Conservation (phyloP, 2,888 invertebrate species). For the Microctonus aethiopoides region DNA sequence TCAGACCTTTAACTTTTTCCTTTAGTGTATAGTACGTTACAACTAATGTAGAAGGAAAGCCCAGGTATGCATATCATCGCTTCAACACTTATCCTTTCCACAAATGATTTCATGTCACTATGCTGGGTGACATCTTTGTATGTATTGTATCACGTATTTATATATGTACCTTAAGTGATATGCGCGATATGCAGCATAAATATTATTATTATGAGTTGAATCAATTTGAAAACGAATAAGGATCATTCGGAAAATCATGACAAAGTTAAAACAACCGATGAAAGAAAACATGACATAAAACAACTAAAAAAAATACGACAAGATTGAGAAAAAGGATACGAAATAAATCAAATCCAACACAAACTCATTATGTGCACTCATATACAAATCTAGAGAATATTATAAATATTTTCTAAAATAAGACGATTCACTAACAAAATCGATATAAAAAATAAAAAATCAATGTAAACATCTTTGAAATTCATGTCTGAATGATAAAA, state of each 20-base stretch:
- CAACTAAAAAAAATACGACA: constrained; percentile 13
- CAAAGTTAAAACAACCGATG: no score
- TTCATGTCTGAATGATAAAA: neutral
- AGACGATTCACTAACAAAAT: neutral
- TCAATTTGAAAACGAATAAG: constrained; percentile 15
- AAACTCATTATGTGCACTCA: constrained; percentile 32
- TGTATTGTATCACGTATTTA: constrained; percentile 55
- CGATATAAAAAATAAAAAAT: neutral
- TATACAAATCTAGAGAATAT: constrained; percentile 55
- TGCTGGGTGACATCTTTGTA: constrained; percentile 28
- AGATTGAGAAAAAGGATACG: constrained; percentile 13
- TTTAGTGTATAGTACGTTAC: no score
- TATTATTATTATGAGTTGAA: constrained; percentile 46
- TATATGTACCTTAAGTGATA: constrained; percentile 51
- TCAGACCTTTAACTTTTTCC: no score
- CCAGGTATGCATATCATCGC: neutral
- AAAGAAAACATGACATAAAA: neutral
- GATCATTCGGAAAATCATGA: constrained; percentile 28
- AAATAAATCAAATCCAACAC: constrained; percentile 1
- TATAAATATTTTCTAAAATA: constrained; percentile 45
- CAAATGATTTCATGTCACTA: constrained; percentile 1
- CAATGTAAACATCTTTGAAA: neutral
- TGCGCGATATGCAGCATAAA: constrained; percentile 60
- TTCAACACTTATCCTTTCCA: constrained; percentile 20
- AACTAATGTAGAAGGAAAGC: neutral